These are phyloP conservation scores for Amphipyra berbera DNA, from an alignment of 2,888 invertebrate genomes.

Conservation along the genomic window DNA sequence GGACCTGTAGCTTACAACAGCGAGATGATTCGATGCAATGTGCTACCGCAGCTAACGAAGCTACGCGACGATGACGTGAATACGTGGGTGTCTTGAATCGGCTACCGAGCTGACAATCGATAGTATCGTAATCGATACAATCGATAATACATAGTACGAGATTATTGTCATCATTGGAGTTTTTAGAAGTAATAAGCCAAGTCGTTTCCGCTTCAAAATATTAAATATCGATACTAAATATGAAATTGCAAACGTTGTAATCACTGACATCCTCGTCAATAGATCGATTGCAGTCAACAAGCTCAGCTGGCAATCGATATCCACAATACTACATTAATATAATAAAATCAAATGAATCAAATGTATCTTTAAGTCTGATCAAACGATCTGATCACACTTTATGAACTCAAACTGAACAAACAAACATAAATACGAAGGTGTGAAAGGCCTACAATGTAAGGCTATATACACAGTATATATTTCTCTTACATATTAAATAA, in stretches of 20 bases:
- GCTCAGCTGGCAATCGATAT: no score
- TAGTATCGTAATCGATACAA: slow-evolving; percentile 40
- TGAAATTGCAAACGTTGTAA: no score
- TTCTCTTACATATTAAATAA: slow-evolving; percentile 60
- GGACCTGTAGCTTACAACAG: not conserved
- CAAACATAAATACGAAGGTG: slow-evolving; percentile 54
- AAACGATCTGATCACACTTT: not conserved
- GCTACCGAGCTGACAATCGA: slow-evolving; percentile 40
- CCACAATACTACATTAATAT: no score
- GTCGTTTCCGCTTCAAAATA: not conserved
- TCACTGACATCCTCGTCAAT: no score
- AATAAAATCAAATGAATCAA: no score
- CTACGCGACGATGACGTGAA: slow-evolving; percentile 10
- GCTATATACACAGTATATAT: slow-evolving; percentile 40
- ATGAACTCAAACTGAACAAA: slow-evolving; percentile 8
- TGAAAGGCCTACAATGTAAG: slow-evolving; percentile 47
- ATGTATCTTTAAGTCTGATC: no score
- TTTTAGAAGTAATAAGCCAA: not conserved
- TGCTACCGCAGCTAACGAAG: slow-evolving; percentile 11
- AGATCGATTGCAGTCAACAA: no score
- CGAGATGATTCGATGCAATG: slow-evolving; percentile 1
- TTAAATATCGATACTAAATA: not conserved
- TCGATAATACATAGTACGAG: slow-evolving; percentile 30
- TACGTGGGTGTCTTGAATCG: slow-evolving; percentile 28
- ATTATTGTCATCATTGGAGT: slow-evolving; percentile 25